Conservation (phyloP, 2,888 invertebrate genomes). For the Agriopis leucophaearia region DNA sequence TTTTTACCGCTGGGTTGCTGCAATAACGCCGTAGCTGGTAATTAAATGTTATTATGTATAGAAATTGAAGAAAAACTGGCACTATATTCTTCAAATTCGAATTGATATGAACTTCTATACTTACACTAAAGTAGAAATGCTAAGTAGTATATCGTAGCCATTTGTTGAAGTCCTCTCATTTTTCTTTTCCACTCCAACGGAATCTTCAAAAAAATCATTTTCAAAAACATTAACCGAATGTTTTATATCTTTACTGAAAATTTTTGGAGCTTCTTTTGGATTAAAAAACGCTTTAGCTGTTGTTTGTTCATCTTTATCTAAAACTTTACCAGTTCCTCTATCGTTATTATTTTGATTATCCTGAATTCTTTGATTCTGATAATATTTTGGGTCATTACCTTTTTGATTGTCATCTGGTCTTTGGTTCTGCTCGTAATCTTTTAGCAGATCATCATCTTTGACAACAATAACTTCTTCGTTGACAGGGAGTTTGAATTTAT, state of each 20-base stretch:
- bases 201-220: conserved; percentile 38
- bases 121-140: conserved; percentile 63
- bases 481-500: conserved; percentile 49
- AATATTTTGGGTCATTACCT: not conserved
- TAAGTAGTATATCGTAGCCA: conserved; percentile 52
- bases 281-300: not conserved
- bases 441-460: conserved; percentile 15
- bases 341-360: not conserved
- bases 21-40: not conserved
- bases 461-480: conserved; percentile 3
- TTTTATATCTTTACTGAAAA: conserved; percentile 7
- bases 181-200: conserved; percentile 29
- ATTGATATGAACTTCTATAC: conserved; percentile 35
- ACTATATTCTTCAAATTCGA: not conserved
- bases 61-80: too few species aligned
- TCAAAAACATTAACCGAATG: conserved; percentile 1
- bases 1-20: conserved; percentile 44
- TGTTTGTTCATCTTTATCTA: not conserved
- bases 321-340: not conserved
- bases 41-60: not conserved
- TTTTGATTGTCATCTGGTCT: not conserved
- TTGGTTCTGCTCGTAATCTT: conserved; percentile 6
- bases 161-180: conserved; percentile 36
- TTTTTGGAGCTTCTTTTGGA: conserved; percentile 1
- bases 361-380: not conserved